Percentiles rank a stretch among this genome's conserved stretches.
Conservation (phyloP, 2,797 vertebrate species). For the Dendrocincla fuliginosa region DNA sequence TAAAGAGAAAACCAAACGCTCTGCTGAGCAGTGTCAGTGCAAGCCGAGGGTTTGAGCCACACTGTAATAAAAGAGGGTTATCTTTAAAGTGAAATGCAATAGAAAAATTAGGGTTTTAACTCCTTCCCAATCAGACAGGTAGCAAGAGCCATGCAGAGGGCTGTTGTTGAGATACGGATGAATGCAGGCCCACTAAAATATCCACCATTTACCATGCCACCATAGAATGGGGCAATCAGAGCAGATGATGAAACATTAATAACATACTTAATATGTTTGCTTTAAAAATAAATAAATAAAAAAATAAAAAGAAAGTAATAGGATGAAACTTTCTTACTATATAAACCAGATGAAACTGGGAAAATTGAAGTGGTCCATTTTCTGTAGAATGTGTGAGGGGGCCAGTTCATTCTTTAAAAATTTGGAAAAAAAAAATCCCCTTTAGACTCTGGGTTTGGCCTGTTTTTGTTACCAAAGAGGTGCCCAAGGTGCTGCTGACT, state of each 20-base stretch:
- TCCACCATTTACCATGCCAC: not conserved
- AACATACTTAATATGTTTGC: not conserved
- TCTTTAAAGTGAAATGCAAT: not conserved
- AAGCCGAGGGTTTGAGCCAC: not conserved
- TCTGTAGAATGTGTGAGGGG: too few relatives aligned
- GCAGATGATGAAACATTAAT: not conserved
- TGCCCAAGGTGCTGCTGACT: too few relatives aligned
- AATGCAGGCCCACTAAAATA: not conserved
- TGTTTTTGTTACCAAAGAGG: too few relatives aligned
- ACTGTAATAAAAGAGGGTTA: not conserved
- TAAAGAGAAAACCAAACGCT: slow-evolving; percentile 38
- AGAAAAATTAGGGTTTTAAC: slow-evolving; percentile 26
- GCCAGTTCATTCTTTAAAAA: too few relatives aligned
- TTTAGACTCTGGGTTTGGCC: too few relatives aligned
- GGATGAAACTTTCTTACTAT: not conserved
- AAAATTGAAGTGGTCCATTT: too few relatives aligned
- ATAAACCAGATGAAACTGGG: not conserved
- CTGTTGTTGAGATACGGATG: not conserved
- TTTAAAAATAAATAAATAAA: not conserved
- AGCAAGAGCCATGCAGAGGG: not conserved
- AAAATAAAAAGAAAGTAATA: not conserved
- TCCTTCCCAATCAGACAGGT: not conserved
- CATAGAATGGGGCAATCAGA: not conserved
- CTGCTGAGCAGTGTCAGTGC: not conserved
- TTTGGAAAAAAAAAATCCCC: too few relatives aligned